Evolutionary conservation across 2,888 invertebrate species (phyloP).

Genomic region (Rugalucina vietnamica): DNA sequence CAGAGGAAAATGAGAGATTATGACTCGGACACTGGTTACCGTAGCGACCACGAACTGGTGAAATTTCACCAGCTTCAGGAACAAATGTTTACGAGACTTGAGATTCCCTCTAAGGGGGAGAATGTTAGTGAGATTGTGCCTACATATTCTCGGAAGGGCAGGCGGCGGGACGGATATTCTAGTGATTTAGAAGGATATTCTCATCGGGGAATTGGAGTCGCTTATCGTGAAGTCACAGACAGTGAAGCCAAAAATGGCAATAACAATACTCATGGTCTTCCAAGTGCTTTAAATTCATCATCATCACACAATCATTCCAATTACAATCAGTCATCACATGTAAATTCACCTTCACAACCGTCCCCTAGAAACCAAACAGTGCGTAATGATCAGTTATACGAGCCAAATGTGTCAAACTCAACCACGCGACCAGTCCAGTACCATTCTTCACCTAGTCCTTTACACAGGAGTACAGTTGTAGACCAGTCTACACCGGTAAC

Average conservation of each 20-base stretch:
- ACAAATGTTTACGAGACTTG: conserved; percentile 49
- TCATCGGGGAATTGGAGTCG: conserved; percentile 50
- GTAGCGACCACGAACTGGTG: conserved; percentile 76
- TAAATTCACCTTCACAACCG: conserved; percentile 33
- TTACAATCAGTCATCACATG: neutral
- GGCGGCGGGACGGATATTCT: conserved; percentile 74
- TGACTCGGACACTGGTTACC: conserved; percentile 82
- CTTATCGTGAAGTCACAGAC: conserved; percentile 40
- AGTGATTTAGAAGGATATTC: conserved; percentile 80
- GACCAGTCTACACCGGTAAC: conserved; percentile 75
- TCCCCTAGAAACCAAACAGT: conserved; percentile 40
- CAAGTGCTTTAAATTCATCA: neutral
- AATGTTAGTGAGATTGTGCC: conserved; percentile 66
- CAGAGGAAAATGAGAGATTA: conserved; percentile 75
- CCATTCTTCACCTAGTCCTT: conserved; percentile 69
- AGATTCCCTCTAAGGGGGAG: conserved; percentile 38
- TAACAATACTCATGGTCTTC: conserved; percentile 12
- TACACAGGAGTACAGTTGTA: conserved; percentile 67
- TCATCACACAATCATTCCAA: neutral
- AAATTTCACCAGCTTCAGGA: conserved; percentile 64
- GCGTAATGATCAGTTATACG: conserved; percentile 62
- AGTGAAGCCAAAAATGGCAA: conserved; percentile 1
- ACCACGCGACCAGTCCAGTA: conserved; percentile 44
- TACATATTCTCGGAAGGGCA: conserved; percentile 44
- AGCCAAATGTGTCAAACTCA: conserved; percentile 44